Conservation (phyloP, 2,113 vertebrate species). For the Synodontis membranacea region DNA sequence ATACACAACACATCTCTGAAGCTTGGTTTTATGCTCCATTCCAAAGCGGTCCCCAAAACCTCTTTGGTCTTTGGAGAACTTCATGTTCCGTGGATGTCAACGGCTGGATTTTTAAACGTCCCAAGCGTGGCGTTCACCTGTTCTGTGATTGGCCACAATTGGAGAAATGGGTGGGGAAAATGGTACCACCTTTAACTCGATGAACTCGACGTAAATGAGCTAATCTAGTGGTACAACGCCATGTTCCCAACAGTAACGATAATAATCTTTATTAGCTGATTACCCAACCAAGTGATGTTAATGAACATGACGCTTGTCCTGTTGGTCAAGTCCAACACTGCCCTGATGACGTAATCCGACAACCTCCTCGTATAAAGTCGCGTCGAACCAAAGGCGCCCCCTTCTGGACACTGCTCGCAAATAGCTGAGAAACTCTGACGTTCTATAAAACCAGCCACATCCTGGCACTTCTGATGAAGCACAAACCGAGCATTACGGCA, state of each 20-base stretch:
- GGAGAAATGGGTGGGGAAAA: neutral
- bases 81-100: neutral
- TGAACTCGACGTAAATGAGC: neutral
- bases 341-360: neutral
- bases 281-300: neutral
- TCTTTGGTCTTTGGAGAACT: neutral
- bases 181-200: neutral
- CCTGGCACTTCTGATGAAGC: neutral
- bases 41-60: neutral
- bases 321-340: neutral
- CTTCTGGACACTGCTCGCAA: neutral
- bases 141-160: neutral
- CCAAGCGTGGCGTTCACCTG: neutral
- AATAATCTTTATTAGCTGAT: neutral
- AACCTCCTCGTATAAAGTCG: neutral
- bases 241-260: neutral
- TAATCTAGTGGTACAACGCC: neutral
- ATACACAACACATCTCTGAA: neutral
- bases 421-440: neutral
- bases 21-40: neutral
- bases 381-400: neutral
- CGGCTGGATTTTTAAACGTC: neutral
- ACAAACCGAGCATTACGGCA: neutral
- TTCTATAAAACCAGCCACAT: neutral
- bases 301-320: neutral